A percentile compares a stretch with the other conserved stretches of the same genome.
Conservation (phyloP, 1,140 invertebrate genomes). For the Helicoverpa armigera region DNA sequence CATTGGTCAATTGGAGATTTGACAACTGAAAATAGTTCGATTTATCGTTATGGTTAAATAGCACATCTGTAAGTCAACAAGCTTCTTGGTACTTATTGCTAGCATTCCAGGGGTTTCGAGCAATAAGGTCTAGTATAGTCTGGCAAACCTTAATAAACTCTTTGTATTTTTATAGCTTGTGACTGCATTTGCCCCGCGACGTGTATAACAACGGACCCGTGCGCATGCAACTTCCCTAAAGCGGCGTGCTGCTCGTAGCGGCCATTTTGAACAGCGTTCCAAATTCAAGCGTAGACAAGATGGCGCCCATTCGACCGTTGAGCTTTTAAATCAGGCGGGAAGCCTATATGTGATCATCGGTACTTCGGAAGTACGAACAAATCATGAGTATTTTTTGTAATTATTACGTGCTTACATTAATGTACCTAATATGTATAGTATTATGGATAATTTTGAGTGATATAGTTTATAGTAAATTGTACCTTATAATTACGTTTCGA, state of each 20-base stretch:
- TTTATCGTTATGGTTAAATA: too few relatives aligned
- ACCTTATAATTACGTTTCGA: neutral
- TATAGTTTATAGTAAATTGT: constrained; percentile 28
- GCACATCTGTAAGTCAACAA: too few relatives aligned
- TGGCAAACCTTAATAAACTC: neutral
- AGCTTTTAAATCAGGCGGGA: neutral
- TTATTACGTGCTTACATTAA: constrained; percentile 1
- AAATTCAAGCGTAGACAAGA: constrained; percentile 63
- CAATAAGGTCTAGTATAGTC: too few relatives aligned
- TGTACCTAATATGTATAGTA: constrained; percentile 6
- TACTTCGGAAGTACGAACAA: constrained; percentile 7
- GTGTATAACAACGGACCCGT: constrained; percentile 78
- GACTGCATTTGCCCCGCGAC: constrained; percentile 74
- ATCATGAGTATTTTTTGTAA: constrained; percentile 6
- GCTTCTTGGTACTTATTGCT: too few relatives aligned
- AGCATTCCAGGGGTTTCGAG: neutral
- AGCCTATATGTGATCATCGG: neutral
- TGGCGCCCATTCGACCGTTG: constrained; percentile 43
- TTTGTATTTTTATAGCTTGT: constrained; percentile 69
- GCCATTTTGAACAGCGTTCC: constrained; percentile 52
- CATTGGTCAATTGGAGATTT: too few relatives aligned
- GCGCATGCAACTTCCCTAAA: constrained; percentile 76
- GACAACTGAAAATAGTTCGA: too few relatives aligned
- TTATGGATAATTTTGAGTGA: constrained; percentile 33
- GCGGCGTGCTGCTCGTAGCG: constrained; percentile 71